A percentile compares a stretch with the other conserved stretches of the same genome.
These are phyloP conservation scores for Cyprinodon tularosa DNA, from an alignment of 2,113 vertebrate species.

Conservation along the genomic window DNA sequence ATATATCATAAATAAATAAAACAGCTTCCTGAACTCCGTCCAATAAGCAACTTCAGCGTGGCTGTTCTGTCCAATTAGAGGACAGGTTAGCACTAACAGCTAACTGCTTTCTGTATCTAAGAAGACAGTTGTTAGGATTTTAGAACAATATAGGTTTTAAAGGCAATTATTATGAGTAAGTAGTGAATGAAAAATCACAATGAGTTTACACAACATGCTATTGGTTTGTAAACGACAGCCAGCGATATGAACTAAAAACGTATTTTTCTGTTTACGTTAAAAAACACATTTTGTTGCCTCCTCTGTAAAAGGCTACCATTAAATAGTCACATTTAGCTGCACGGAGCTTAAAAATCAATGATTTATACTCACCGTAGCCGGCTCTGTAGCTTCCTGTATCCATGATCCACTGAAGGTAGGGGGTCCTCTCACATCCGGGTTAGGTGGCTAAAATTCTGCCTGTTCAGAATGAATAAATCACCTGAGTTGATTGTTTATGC, in stretches of 20 bases:
- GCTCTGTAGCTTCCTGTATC: slow-evolving; percentile 71
- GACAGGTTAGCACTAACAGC: not conserved
- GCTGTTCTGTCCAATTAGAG: not conserved
- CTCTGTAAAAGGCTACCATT: accelerated
- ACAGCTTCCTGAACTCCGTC: slow-evolving; percentile 22
- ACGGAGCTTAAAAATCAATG: not conserved
- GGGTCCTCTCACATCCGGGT: slow-evolving; percentile 53
- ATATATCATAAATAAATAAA: slow-evolving; percentile 48
- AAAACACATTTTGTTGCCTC: not conserved
- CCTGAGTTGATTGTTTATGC: not conserved
- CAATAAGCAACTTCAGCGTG: slow-evolving; percentile 35
- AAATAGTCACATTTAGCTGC: not conserved
- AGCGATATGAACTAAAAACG: slow-evolving; percentile 45
- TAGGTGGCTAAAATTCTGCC: slow-evolving; percentile 55
- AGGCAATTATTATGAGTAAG: not conserved
- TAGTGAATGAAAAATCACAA: not conserved
- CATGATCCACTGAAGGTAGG: slow-evolving; percentile 65
- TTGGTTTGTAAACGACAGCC: slow-evolving; percentile 15
- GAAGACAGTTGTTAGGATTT: accelerated
- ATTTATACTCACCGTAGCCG: slow-evolving; percentile 76
- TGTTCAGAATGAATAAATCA: slow-evolving; percentile 34
- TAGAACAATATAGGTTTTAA: not conserved
- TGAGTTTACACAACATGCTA: not conserved
- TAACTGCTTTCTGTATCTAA: not conserved
- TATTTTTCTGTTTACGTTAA: not conserved